These are phyloP conservation scores for Temnothorax unifasciatus DNA, from an alignment of 2,888 invertebrate genomes.

Conservation along the genomic window DNA sequence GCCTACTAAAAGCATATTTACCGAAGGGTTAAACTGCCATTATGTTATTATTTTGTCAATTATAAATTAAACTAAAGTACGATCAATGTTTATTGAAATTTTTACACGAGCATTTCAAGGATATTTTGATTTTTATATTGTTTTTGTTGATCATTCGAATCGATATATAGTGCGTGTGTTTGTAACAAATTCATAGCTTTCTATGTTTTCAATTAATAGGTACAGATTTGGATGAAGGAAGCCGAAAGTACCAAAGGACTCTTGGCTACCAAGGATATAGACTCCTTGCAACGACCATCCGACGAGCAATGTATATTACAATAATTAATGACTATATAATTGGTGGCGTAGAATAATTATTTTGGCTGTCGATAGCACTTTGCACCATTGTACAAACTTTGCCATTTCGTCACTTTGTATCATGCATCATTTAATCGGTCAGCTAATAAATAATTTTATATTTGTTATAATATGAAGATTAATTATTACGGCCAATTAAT, in stretches of 20 bases:
- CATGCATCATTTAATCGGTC: slow-evolving; percentile 9
- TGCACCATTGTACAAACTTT: neutral
- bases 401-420: slow-evolving; percentile 26
- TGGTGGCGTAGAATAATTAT: slow-evolving; percentile 34
- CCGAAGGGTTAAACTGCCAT: neutral
- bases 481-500: neutral
- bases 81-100: neutral
- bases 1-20: neutral
- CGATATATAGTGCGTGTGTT: neutral
- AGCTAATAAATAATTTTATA: slow-evolving; percentile 59
- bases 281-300: slow-evolving; percentile 67
- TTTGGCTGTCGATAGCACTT: neutral
- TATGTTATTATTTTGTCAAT: neutral
- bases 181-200: neutral
- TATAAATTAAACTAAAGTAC: neutral
- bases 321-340: slow-evolving; percentile 61
- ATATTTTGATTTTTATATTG: neutral
- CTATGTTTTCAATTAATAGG: slow-evolving; percentile 79
- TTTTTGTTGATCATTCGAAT: neutral
- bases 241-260: slow-evolving; percentile 88
- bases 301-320: slow-evolving; percentile 82
- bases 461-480: slow-evolving; percentile 23
- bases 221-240: slow-evolving; percentile 88
- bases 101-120: neutral
- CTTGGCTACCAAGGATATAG: slow-evolving; percentile 82